phyloP scores from a whole-genome alignment of 2,113 vertebrate genomes.

The Pollachius pollachius region DNA sequence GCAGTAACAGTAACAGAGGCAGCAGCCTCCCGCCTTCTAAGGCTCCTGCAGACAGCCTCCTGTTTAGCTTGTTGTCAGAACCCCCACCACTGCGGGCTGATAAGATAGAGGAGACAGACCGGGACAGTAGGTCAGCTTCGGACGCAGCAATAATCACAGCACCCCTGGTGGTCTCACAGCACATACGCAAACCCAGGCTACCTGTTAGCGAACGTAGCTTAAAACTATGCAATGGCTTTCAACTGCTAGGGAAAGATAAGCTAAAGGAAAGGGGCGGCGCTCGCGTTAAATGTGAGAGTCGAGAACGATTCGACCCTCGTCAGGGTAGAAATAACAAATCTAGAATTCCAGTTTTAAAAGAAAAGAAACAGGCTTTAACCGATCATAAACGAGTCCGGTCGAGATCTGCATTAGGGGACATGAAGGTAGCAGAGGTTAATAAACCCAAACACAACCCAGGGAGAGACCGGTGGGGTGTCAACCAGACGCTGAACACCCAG shows the following conservation, averaged over 20 bases:
- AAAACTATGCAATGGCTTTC: slow-evolving; percentile 73
- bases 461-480: slow-evolving; percentile 53
- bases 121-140: slow-evolving; percentile 64
- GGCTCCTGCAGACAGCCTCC: slow-evolving; percentile 61
- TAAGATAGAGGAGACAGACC: slow-evolving; percentile 64
- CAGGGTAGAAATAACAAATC: slow-evolving; percentile 77
- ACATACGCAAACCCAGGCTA: slow-evolving; percentile 87
- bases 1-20: slow-evolving; percentile 86
- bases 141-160: slow-evolving; percentile 75
- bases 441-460: slow-evolving; percentile 54
- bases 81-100: slow-evolving; percentile 74
- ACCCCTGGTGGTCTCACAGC: slow-evolving; percentile 72
- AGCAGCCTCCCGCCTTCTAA: slow-evolving; percentile 78
- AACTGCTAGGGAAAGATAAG: slow-evolving; percentile 64
- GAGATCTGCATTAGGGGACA: slow-evolving; percentile 73
- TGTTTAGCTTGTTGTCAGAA: slow-evolving; percentile 74
- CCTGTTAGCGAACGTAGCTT: slow-evolving; percentile 81
- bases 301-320: slow-evolving; percentile 71
- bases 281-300: slow-evolving; percentile 47
- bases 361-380: slow-evolving; percentile 69
- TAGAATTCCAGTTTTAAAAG: slow-evolving; percentile 86
- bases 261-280: slow-evolving; percentile 49
- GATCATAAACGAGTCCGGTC: slow-evolving; percentile 62
- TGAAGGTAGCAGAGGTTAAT: slow-evolving; percentile 64
- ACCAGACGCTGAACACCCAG: slow-evolving; percentile 69